Evolutionary conservation across 2,113 vertebrate genomes (phyloP).

Genomic region (Apus apus): DNA sequence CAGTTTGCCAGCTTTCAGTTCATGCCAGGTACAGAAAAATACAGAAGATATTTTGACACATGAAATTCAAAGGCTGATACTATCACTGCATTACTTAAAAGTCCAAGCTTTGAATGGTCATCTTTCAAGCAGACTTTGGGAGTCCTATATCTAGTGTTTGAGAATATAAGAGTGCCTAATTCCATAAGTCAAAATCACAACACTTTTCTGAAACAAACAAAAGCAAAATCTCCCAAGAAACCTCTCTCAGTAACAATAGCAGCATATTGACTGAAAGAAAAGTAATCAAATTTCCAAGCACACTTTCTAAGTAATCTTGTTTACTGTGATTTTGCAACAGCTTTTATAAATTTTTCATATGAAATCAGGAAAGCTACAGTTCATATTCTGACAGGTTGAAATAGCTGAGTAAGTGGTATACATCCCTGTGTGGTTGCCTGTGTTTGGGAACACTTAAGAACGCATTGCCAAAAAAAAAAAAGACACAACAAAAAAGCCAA

Average conservation of each 20-base stretch:
- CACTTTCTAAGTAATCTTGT: slow-evolving; percentile 37
- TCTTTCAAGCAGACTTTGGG: background rate
- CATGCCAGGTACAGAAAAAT: background rate
- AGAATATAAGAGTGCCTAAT: background rate
- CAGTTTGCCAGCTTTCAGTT: slow-evolving; percentile 4
- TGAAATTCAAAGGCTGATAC: slow-evolving; percentile 32
- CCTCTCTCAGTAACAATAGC: background rate
- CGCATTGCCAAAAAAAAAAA: background rate
- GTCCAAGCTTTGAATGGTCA: slow-evolving; percentile 1
- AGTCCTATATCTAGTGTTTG: background rate
- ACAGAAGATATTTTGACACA: background rate
- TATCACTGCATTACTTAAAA: slow-evolving; percentile 15
- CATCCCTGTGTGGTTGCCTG: background rate
- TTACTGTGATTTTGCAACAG: slow-evolving; percentile 47
- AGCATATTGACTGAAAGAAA: slow-evolving; percentile 7
- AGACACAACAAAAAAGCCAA: background rate
- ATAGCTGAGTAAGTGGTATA: slow-evolving; percentile 34
- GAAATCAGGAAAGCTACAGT: slow-evolving; percentile 34
- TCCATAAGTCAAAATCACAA: slow-evolving; percentile 26
- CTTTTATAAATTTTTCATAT: slow-evolving; percentile 61
- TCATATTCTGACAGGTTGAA: slow-evolving; percentile 36
- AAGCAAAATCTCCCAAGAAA: background rate
- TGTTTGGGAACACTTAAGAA: slow-evolving; percentile 1
- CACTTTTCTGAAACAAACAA: slow-evolving; percentile 9
- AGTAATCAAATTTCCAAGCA: slow-evolving; percentile 35